A percentile compares a stretch with the other conserved stretches of the same genome.
phyloP scores from a whole-genome alignment of 2,113 vertebrate species.

The Halichoerus grypus region DNA sequence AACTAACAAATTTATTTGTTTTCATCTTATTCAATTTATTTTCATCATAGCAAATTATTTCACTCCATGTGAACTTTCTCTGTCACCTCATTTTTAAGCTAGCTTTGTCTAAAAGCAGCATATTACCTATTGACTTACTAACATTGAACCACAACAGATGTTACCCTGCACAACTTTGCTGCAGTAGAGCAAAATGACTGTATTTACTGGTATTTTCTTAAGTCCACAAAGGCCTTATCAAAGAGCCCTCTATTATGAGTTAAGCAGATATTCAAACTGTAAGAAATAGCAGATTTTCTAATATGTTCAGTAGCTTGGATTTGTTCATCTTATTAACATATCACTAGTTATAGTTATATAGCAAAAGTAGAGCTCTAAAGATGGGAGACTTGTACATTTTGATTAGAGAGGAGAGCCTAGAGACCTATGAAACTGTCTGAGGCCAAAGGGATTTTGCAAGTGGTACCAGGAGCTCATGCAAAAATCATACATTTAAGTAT shows the following conservation, averaged over 20 bases:
- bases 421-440: neutral
- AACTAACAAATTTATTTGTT: neutral
- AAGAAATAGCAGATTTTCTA: neutral
- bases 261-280: neutral
- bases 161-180: neutral
- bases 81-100: neutral
- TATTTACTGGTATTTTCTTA: neutral
- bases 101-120: neutral
- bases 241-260: neutral
- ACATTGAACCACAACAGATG: neutral
- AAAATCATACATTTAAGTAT: neutral
- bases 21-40: neutral
- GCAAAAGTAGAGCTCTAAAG: neutral
- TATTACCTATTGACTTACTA: neutral
- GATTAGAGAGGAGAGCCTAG: neutral
- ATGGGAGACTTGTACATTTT: neutral
- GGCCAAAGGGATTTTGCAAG: neutral
- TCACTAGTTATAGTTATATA: neutral
- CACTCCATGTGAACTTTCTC: neutral
- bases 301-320: neutral
- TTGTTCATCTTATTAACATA: neutral
- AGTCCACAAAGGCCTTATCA: neutral
- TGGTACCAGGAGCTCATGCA: neutral
- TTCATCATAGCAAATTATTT: neutral
- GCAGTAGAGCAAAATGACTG: neutral